Evolutionary conservation across 2,888 invertebrate genomes (phyloP).

Genomic region (Taenaris catops): DNA sequence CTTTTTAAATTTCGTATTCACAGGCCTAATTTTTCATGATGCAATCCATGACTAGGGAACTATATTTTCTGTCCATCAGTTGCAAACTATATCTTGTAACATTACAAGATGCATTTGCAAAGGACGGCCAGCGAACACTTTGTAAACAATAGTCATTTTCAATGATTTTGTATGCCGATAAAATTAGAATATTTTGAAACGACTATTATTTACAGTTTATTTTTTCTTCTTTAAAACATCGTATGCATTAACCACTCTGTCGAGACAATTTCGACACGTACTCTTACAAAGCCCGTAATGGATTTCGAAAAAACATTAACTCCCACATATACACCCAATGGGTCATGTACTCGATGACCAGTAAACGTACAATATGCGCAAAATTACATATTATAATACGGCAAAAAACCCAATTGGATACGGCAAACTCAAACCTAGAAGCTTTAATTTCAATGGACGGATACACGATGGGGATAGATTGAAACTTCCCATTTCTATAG

Average conservation of each 20-base stretch:
- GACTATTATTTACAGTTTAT: too few species aligned
- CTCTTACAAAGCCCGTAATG: background rate
- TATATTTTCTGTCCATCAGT: too few species aligned
- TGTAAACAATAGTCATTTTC: too few species aligned
- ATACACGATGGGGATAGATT: constrained; percentile 11
- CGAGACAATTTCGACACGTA: background rate
- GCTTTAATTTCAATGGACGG: constrained; percentile 7
- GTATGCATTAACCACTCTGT: too few species aligned
- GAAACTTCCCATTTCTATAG: too few species aligned
- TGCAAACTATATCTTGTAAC: too few species aligned
- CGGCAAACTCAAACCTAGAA: constrained; percentile 2
- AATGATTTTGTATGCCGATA: too few species aligned
- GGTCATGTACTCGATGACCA: background rate
- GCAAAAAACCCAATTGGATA: constrained; percentile 4
- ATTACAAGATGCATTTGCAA: too few species aligned
- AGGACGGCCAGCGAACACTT: too few species aligned
- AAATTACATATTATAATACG: constrained; percentile 5
- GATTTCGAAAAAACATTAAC: background rate
- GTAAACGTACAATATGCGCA: constrained; percentile 3
- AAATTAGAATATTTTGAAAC: too few species aligned
- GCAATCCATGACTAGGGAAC: constrained; percentile 6
- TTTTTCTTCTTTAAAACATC: too few species aligned
- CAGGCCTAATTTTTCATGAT: constrained; percentile 7
- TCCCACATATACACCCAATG: constrained; percentile 6
- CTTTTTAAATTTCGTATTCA: background rate